Evolutionary conservation across 2,888 invertebrate species (phyloP).

Genomic region (Drosophila merina): DNA sequence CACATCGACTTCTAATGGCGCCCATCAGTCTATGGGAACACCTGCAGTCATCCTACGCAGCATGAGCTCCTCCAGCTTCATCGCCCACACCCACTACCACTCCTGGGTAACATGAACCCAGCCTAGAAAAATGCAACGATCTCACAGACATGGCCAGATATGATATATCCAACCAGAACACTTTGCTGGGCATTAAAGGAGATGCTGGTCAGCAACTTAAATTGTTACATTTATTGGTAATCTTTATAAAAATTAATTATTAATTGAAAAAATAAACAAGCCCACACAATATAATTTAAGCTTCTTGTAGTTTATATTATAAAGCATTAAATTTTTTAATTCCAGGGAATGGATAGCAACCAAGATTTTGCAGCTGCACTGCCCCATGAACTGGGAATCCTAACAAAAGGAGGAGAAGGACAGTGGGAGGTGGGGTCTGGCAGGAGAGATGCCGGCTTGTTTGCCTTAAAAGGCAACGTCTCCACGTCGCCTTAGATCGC

Average conservation of each 20-base stretch:
- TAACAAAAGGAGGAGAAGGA: conserved; percentile 8
- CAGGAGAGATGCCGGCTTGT: conserved; percentile 56
- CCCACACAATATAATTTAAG: neutral
- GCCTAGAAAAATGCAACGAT: conserved; percentile 3
- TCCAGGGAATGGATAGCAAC: neutral
- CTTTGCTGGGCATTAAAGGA: conserved; percentile 25
- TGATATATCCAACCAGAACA: conserved; percentile 38
- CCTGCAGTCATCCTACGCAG: conserved; percentile 68
- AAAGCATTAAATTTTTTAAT: neutral
- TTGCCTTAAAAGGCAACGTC: conserved; percentile 66
- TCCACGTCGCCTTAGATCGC: conserved; percentile 31
- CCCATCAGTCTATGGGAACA: conserved; percentile 73
- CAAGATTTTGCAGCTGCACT: conserved; percentile 58
- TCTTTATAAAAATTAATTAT: neutral
- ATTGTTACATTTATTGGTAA: neutral
- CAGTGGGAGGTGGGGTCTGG: neutral
- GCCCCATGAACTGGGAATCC: conserved; percentile 10
- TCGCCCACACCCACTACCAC: conserved; percentile 27
- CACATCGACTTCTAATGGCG: conserved; percentile 60
- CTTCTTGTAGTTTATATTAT: too few species aligned
- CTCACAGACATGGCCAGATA: conserved; percentile 43
- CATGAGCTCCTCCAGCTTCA: neutral
- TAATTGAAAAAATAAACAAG: neutral
- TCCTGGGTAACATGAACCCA: conserved; percentile 8
- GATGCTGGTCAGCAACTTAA: neutral